A percentile compares a stretch with the other conserved stretches of the same genome.
phyloP scores from a whole-genome alignment of 2,797 vertebrate genomes.

The Enteromius afrohamiltoni region DNA sequence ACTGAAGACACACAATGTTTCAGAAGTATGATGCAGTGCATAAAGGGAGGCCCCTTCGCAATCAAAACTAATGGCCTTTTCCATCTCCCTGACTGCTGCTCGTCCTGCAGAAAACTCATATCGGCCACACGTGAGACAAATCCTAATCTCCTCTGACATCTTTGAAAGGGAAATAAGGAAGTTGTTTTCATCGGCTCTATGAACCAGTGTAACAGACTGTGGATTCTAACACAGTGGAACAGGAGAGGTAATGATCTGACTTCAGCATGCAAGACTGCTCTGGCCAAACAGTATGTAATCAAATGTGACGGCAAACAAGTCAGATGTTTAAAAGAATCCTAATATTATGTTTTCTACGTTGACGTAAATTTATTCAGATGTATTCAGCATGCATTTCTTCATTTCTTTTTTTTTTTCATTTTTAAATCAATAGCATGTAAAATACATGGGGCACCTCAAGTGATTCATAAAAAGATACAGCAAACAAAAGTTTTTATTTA shows the following conservation, averaged over 20 bases:
- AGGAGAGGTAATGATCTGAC: conserved; percentile 37
- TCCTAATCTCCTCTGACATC: conserved; percentile 57
- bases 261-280: conserved; percentile 18
- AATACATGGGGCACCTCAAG: neutral
- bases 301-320: conserved; percentile 4
- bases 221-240: conserved; percentile 30
- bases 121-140: conserved; percentile 54
- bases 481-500: neutral
- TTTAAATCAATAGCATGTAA: neutral
- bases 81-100: conserved; percentile 56
- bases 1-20: conserved; percentile 5
- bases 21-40: conserved; percentile 36
- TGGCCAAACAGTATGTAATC: conserved; percentile 22
- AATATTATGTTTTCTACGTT: neutral
- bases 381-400: neutral
- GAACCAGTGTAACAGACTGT: conserved; percentile 16
- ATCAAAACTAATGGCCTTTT: conserved; percentile 57
- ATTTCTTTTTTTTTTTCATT: neutral
- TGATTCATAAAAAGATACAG: neutral
- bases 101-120: conserved; percentile 55
- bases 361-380: neutral
- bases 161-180: conserved; percentile 30
- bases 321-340: neutral
- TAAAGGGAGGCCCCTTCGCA: conserved; percentile 44
- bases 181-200: conserved; percentile 32